Base-by-base conservation (phyloP, 2,888 invertebrate species). In the Hirtodrosophila alboralis region DNA sequence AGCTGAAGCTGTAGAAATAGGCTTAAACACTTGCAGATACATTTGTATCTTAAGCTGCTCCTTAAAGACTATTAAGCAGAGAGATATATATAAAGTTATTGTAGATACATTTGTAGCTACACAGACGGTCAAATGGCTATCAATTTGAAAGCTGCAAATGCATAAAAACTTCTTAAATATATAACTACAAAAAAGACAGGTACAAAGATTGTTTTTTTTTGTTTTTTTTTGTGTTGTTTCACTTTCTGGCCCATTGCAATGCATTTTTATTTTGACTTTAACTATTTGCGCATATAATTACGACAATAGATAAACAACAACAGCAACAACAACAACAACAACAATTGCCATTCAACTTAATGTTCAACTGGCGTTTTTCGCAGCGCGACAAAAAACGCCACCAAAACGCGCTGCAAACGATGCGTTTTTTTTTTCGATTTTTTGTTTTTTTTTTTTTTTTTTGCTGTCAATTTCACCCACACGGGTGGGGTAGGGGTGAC, bases 381-480 rank as follows among this genome's bases (percentile, higher is more conserved):
- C 28, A 21, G 26, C 12, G 47, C 41, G 49, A 38, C 53, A 44
- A 47, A 67, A 69, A 68, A 47, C 58, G 69, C 53, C 31, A 47
- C 16, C 33, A 58, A 73, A 72, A 65, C 57, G 49, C 66, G 33
- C 53, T 16, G 48, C 52, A 49, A 60, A 21, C 8, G 33, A n/a
- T 13, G 30, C 38, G 43, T 60, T 60, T 38, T 63, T 40, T 13
- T 41, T 41, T 3, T 47, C 47, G n/a, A n/a, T n/a, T n/a, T n/a
- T n/a, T n/a, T n/a, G n/a, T 37, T 14, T 30, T 18, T 47, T 34
- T 30, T 10, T 10, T 43, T 43, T 65, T 37, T 61, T 43, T 23
- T 12, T 31, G n/a, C 59, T 60, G 72, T 41, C 69, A 83, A 79
- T 78, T 78, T 78, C 84, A 83, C 84, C 80, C 78, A 59, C 80